Evolutionary conservation across 2,888 invertebrate species (phyloP).

Genomic region (Drosophila infuscata): DNA sequence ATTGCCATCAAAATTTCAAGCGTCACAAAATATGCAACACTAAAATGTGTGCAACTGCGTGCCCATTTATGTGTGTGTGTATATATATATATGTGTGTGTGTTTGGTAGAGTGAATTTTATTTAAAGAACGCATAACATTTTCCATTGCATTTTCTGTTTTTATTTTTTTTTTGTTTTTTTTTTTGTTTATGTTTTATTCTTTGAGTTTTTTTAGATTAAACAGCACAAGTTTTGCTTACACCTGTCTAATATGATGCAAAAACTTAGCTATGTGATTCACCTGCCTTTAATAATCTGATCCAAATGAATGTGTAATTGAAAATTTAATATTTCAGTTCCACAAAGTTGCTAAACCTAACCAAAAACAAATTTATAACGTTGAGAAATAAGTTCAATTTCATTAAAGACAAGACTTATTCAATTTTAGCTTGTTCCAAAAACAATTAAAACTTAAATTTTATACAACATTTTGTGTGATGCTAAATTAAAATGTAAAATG

Average conservation of each 20-base stretch:
- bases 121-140: slow-evolving; percentile 45
- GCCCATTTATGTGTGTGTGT: slow-evolving; percentile 14
- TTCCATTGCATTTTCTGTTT: slow-evolving; percentile 14
- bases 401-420: not conserved
- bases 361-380: not conserved
- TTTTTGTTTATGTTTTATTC: not conserved
- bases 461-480: not conserved
- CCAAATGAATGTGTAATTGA: not conserved
- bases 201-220: slow-evolving; percentile 49
- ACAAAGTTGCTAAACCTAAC: not conserved
- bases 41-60: slow-evolving; percentile 63
- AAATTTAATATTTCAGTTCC: not conserved
- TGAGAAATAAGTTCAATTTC: not conserved
- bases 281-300: slow-evolving; percentile 36
- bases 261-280: slow-evolving; percentile 40
- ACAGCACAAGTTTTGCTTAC: slow-evolving; percentile 55
- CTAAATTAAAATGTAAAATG: not conserved
- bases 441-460: not conserved
- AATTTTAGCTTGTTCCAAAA: not conserved
- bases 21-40: slow-evolving; percentile 77
- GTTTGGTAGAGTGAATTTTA: slow-evolving; percentile 1
- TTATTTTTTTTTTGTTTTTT: slow-evolving; percentile 3
- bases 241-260: slow-evolving; percentile 42
- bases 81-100: slow-evolving; percentile 9
- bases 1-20: slow-evolving; percentile 80